Evolutionary conservation across 37 sponge, comb jelly and placozoan genomes (phyloP), one percentile per base, ranked within the genome.

Genomic region (Aplysina aerophoba): DNA sequence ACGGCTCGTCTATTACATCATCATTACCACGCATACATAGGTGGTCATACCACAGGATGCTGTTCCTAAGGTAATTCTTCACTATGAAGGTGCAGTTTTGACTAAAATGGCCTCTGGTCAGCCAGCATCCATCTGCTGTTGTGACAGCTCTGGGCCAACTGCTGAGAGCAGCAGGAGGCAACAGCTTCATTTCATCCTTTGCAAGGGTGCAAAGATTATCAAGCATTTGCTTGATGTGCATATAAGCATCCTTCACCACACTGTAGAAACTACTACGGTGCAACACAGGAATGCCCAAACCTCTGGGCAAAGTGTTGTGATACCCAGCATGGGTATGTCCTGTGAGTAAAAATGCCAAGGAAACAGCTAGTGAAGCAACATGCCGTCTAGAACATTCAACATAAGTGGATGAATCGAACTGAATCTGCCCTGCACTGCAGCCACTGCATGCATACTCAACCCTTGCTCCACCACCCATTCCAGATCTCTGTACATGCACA

Each of bases 101-200:
- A 4, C 12, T 34, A 60, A 68, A 71, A 14, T 24, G 50, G 0
- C 80, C 80, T 64, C 2, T 14, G 0, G 73, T 68, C 13, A 20
- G 54, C 69, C 84, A 83, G 17, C 25, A 25, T 4, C 85, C 85
- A 75, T 85, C 85, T 33, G 85, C 59, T 35, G 78, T n/a, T 22
- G 85, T 85, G 0, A 85, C 63, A 0, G 85, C 85, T 27, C 80
- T 44, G 14, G 36, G 24, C 82, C 82, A 87, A 0, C 82, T 80
- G 37, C 87, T 73, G 17, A 87, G 73, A 16, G 38, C 19, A 67
- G 3, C 13, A 0, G 28, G 55, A 34, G 56, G 27, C 56, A 80
- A n/a, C 0, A 0, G 34, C 50, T 81, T 87, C 81, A 87, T 87
- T 31, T 87, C 87, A 34, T 55, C 57, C 82, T 81, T 87, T 25